Evolutionary conservation across 2,888 invertebrate genomes (phyloP), one percentile per base, ranked within the genome.

Genomic region (Leptinotarsa peninsularis): DNA sequence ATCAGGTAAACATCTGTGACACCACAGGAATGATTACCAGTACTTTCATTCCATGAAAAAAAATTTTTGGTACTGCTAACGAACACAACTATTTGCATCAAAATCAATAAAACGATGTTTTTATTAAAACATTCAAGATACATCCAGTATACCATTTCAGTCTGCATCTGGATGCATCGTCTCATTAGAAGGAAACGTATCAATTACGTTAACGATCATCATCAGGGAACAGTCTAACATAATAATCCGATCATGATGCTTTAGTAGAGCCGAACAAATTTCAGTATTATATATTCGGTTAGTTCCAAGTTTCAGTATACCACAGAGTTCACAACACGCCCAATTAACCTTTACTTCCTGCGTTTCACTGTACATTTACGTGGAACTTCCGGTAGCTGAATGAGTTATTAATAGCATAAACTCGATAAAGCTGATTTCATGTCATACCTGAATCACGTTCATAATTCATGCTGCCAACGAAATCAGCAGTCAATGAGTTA

Each of bases 381-480:
- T 33, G 33, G 63, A 63, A 63, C 63, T 63, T 63, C 63, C 27
- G 27, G 43, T 63, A 17, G 33, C 7, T 63, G 27, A 63, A 63
- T 63, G 63, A 63, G 56, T 56, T 18, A 56, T 63, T 63, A 63
- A 63, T 63, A 63, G 27, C 63, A 17, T 43, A 63, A 63, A 63
- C 63, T 63, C 43, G n/a, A 63, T 63, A 43, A 27, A 63, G 33
- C 63, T n/a, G 33, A 63, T 63, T 63, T 17, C 43, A 10, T 18
- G 33, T 33, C 63, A 63, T 63, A 63, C 63, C 63, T 63, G 63
- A 63, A 63, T 63, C 63, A 63, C 33, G 33, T 63, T 63, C 63
- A 63, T 63, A 63, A 63, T 33, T 63, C 63, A 63, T 27, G 18
- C 3, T n/a, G 0, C n/a, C 3, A 63, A 33, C 63, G 2, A 63